phyloP scores from a whole-genome alignment of 2,888 invertebrate species.

The Thelaira solivaga region DNA sequence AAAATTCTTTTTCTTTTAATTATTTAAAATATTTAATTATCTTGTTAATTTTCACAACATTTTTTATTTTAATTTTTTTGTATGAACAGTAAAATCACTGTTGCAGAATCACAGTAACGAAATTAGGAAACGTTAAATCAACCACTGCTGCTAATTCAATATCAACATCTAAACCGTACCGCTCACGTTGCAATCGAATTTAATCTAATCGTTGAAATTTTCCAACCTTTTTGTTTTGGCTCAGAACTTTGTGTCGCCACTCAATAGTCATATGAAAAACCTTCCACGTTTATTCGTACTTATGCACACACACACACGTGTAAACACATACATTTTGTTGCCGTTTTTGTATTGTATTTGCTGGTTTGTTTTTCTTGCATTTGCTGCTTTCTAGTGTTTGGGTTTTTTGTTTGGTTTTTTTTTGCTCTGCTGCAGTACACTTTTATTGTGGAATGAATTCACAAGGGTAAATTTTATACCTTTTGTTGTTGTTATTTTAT shows the following conservation, averaged over 20 bases:
- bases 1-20: slow-evolving; percentile 28
- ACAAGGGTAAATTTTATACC: slow-evolving; percentile 58
- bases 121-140: slow-evolving; percentile 46
- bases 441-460: slow-evolving; percentile 30
- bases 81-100: slow-evolving; percentile 15
- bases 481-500: slow-evolving; percentile 49
- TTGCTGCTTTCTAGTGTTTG: slow-evolving; percentile 67
- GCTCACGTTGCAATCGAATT: slow-evolving; percentile 67
- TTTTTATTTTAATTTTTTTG: slow-evolving; percentile 2
- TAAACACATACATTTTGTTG: no score
- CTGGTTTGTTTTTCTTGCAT: slow-evolving; percentile 35
- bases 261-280: slow-evolving; percentile 56
- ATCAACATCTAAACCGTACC: slow-evolving; percentile 63
- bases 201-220: slow-evolving; percentile 75
- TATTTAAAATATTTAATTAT: slow-evolving; percentile 29
- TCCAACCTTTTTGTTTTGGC: slow-evolving; percentile 75
- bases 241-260: slow-evolving; percentile 66
- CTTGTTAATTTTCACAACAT: not conserved
- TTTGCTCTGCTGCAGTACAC: slow-evolving; percentile 51
- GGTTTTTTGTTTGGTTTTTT: slow-evolving; percentile 66
- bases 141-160: slow-evolving; percentile 41
- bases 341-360: slow-evolving; percentile 42
- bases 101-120: slow-evolving; percentile 33
- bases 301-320: no score
- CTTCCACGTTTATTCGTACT: slow-evolving; percentile 50